Base-by-base conservation (phyloP, 2,113 vertebrate genomes). In the Peucedramus taeniatus region DNA sequence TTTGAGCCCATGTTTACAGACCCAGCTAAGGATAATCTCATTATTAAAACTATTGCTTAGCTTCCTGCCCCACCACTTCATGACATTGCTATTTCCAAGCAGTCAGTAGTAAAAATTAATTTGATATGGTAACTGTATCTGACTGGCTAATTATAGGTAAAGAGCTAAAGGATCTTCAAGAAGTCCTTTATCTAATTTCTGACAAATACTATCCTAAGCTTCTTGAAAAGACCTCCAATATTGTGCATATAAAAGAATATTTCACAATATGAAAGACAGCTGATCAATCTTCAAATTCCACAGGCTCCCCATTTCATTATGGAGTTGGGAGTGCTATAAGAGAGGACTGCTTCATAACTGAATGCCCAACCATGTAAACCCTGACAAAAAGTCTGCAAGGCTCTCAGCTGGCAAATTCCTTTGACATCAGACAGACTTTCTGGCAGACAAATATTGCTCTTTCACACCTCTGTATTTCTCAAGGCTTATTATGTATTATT, bases 11-110 rank as follows among this genome's bases (percentile, higher is more conserved):
- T 21, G 8, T 61, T 53, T 50, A 54, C 8, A 83, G 80, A 63
- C 3, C 3, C 15, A 50, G 6, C 4, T 75, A 80, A 45, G 17
- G 20, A 76, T 64, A 13, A 35, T 13, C 23, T 35, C 24, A 33
- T 45, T 59, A 20, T 50, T 27, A 59, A 68, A 87, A 65, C 7
- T 57, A 26, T 24, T 65, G 7, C 33, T 64, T 45, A 39, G 9
- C 10, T 63, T 35, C 8, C 15, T 11, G 3, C 8, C 15, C 7
- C 0, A 3, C 6, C 7, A 1, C 7, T 23, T 7, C 24, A 22
- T 21, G 35, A 49, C 7, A 8, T 27, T 3, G 2, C 15, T 72
- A 22, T 76, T 47, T 71, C 11, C 21, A 83, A 64, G 37, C 10
- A 53, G 10, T 50, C 2, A 10, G 14, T 28, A 68, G 42, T 31